Evolutionary conservation across 2,888 invertebrate genomes (phyloP), one percentile per base, ranked within the genome.

Genomic region (Troides aeacus): DNA sequence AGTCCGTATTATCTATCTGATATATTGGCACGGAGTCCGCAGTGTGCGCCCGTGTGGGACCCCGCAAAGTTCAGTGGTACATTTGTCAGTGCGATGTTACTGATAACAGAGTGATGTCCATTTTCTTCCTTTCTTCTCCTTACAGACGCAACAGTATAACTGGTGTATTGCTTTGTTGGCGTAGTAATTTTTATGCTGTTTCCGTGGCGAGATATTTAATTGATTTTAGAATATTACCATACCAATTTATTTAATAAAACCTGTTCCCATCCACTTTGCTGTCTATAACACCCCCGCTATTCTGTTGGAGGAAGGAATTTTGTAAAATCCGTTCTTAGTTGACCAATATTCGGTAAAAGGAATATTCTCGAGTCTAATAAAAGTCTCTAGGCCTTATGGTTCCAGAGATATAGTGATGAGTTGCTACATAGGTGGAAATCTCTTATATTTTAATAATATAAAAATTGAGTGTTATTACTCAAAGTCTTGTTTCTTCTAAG

Each of bases 1-100:
- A 72, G 70, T 70, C 70, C 64, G 72, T 69, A 75, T 72, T 74
- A 75, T 74, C 74, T 73, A 65, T 70, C 66, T 74, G 74, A 75
- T 74, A 74, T 75, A 75, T 75, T 75, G 74, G 66, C 72, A 63
- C 59, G 42, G 66, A 66, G 66, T 66, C 63, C 63, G 63, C 66
- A 63, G 39, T 39, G 42, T 53, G 66, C 70, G 70, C 58, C 56
- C 70, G 70, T 71, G 69, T 72, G 71, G 60, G 66, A 66, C 60
- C 66, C 61, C 57, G 69, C 12, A 46, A 64, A 72, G 66, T 71
- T 71, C 69, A 67, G 30, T 64, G 58, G 30, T 53, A 66, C 71
- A 72, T 72, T 72, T 72, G 68, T 72, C 71, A 67, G 69, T 62
- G 36, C 46, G 73, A 46, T 46, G 63, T 66, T 64, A 39, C 50